Conservation (phyloP, 2,113 vertebrate species). For the Coptodon bakossiorum region DNA sequence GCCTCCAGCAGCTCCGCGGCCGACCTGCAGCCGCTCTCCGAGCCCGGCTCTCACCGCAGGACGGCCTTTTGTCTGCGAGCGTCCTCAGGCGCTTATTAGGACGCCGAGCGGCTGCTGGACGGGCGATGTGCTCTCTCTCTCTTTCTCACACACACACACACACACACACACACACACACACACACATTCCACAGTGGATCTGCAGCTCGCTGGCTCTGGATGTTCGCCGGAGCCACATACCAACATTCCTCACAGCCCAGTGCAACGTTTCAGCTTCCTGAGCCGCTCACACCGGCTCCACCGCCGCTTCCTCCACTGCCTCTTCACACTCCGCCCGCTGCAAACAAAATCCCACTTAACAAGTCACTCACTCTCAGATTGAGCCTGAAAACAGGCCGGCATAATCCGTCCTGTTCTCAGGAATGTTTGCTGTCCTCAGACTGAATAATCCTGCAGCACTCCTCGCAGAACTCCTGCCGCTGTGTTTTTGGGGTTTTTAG, state of each 20-base stretch:
- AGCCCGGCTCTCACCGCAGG: slow-evolving; percentile 17
- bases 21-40: slow-evolving; percentile 32
- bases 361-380: slow-evolving; percentile 21
- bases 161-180: slow-evolving; percentile 22
- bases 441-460: not conserved
- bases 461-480: not conserved
- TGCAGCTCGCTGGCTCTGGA: slow-evolving; percentile 39
- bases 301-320: not conserved
- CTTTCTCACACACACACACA: not conserved
- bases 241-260: slow-evolving; percentile 56
- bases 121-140: not conserved
- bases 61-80: not conserved
- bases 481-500: not conserved
- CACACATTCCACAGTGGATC: slow-evolving; percentile 51
- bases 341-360: slow-evolving; percentile 39
- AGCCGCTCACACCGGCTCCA: slow-evolving; percentile 13
- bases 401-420: slow-evolving; percentile 35
- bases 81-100: slow-evolving; percentile 29
- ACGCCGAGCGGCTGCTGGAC: slow-evolving; percentile 25
- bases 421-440: not conserved
- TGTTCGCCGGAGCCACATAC: slow-evolving; percentile 47
- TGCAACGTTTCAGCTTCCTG: slow-evolving; percentile 44
- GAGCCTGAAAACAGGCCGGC: slow-evolving; percentile 3
- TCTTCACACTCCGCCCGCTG: slow-evolving; percentile 10
- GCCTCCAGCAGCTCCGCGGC: slow-evolving; percentile 44